phyloP scores from a whole-genome alignment of 2,113 vertebrate genomes.

The Brachypteracias leptosomus region DNA sequence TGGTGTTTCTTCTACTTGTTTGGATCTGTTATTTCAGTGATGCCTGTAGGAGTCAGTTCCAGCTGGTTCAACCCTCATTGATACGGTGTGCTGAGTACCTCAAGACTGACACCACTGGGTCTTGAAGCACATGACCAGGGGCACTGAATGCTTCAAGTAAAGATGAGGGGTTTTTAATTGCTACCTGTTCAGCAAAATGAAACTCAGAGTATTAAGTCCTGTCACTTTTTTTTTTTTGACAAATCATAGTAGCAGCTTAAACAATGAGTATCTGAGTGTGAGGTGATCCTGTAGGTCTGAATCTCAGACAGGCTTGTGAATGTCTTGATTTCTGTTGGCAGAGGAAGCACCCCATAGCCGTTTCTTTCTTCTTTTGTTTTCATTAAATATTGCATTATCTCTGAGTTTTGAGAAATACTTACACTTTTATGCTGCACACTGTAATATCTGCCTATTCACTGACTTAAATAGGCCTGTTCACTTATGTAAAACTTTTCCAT shows the following conservation, averaged over 20 bases:
- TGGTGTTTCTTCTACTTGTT: not conserved
- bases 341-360: not conserved
- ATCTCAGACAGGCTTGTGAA: not conserved
- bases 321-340: not conserved
- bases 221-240: not conserved
- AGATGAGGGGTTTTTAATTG: not conserved
- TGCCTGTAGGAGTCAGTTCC: not conserved
- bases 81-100: rapidly evolving
- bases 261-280: not conserved
- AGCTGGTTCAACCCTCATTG: not conserved
- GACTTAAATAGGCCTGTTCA: not conserved
- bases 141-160: not conserved
- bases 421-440: not conserved
- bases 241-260: not conserved
- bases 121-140: not conserved
- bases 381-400: not conserved
- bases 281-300: not conserved
- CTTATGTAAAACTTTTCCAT: not conserved
- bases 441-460: not conserved
- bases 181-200: not conserved
- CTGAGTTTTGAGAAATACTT: not conserved
- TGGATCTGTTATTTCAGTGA: not conserved
- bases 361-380: not conserved
- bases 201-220: not conserved
- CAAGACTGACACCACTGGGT: not conserved